Percentiles rank a stretch among this genome's conserved stretches.
Evolutionary conservation across 2,113 vertebrate species (phyloP).

Genomic region (Cygnus buccinator): DNA sequence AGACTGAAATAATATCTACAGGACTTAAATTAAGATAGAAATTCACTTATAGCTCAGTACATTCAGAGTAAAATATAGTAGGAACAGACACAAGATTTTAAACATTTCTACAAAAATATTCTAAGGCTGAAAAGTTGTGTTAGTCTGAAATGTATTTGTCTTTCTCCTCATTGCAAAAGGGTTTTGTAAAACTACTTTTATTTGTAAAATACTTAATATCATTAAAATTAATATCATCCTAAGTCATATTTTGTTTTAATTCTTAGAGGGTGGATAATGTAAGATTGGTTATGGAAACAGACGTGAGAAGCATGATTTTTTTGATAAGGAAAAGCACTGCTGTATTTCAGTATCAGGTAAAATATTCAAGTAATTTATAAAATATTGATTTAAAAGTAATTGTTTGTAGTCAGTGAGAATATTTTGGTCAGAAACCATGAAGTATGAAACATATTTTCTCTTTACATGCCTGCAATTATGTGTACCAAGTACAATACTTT

Average conservation of each 20-base stretch:
- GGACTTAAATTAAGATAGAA: background rate
- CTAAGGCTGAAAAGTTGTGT: background rate
- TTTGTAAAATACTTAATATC: background rate
- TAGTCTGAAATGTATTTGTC: background rate
- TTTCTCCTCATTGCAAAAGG: background rate
- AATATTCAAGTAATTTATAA: background rate
- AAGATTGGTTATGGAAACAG: background rate
- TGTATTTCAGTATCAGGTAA: background rate
- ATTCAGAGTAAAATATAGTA: background rate
- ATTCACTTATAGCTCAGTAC: background rate
- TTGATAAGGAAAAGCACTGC: background rate
- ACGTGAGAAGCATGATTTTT: background rate
- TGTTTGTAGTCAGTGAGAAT: background rate
- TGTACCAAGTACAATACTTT: background rate
- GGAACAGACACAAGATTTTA: background rate
- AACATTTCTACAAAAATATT: background rate
- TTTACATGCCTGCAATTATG: background rate
- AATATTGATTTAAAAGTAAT: background rate
- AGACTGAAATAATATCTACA: background rate
- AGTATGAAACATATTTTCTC: background rate
- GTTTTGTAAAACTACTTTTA: background rate
- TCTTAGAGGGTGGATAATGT: background rate
- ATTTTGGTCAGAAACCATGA: background rate
- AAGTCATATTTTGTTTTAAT: background rate
- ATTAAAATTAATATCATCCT: background rate